Conservation (phyloP, 2,113 vertebrate genomes). For the Beaufortia kweichowensis region DNA sequence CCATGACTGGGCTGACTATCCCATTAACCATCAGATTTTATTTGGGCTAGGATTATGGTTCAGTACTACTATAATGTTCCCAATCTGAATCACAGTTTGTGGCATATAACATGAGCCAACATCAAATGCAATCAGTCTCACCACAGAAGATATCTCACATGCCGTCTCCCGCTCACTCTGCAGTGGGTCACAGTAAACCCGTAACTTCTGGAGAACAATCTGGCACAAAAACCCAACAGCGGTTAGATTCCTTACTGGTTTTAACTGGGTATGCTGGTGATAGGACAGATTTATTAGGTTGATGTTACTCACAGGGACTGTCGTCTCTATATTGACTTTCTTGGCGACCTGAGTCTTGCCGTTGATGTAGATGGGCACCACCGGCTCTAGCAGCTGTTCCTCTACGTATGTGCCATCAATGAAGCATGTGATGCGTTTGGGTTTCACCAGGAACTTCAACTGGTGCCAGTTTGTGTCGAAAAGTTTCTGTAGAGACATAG, state of each 20-base stretch:
- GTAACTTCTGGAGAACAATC: constrained; percentile 69
- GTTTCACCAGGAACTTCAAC: constrained; percentile 64
- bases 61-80: too few species aligned
- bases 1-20: too few species aligned
- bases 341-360: constrained; percentile 66
- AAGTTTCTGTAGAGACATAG: constrained; percentile 55
- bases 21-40: too few species aligned
- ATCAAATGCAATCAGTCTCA: constrained; percentile 44
- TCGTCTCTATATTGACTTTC: constrained; percentile 56
- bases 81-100: not conserved
- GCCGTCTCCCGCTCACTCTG: constrained; percentile 68
- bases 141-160: constrained; percentile 70
- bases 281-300: not conserved
- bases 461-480: constrained; percentile 71
- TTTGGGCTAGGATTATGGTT: not conserved
- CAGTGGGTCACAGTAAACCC: constrained; percentile 68
- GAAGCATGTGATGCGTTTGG: constrained; percentile 59
- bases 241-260: too few species aligned
- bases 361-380: constrained; percentile 66
- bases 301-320: constrained; percentile 60
- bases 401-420: constrained; percentile 62
- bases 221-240: constrained; percentile 28
- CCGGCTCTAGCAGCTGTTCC: constrained; percentile 56
- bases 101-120: not conserved
- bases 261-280: not conserved